Base-by-base conservation (phyloP, 1,140 invertebrate genomes). In the Cyphomyrmex costatus region DNA sequence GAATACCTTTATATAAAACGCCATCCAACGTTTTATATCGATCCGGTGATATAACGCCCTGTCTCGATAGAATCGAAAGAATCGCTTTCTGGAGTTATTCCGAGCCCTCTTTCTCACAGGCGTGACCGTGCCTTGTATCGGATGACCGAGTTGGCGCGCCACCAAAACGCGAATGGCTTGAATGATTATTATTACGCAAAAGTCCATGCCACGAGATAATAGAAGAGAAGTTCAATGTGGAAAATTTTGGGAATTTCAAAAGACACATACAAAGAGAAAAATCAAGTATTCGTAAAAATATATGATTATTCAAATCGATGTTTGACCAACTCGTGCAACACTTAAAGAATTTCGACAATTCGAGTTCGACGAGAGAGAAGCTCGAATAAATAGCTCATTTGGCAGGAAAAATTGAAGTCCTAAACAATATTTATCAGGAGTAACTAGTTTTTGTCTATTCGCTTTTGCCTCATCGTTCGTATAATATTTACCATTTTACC, bases 61-160 rank as follows among this genome's bases (percentile, higher is more conserved):
- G 51, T 21, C 51, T 33, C 46, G 66, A 66, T 65, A 27, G 24
- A 86, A 80, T 58, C 21, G 61, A 73, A 27, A 68, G 7, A 24
- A 63, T 19, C 19, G 27, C 27, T 86, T 73, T 63, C 24, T 7
- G 16, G 42, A 56, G 71, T 24, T 21, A 21, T 49, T 10, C 49
- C 16, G 27, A 56, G 12, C 21, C 30, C 30, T 58, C 68, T 63
- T 42, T 65, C 30, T 30, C 30, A 10, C 56, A 36, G 24, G 16
- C 36, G 27, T 70, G 24, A 74, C 71, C 68, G 56, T n/a, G 19
- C 19, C 46, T 77, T 51, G 30, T 51, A 85, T 36, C 51, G 51
- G 12, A 14, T 56, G 68, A 79, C 68, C 86, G 82, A 88, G 70
- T 86, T 88, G 86, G 86, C 76, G 16, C 19, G 51, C 6, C 24